A percentile compares a stretch with the other conserved stretches of the same genome.
phyloP scores from a whole-genome alignment of 1,140 invertebrate genomes.

The Cydia amplana region DNA sequence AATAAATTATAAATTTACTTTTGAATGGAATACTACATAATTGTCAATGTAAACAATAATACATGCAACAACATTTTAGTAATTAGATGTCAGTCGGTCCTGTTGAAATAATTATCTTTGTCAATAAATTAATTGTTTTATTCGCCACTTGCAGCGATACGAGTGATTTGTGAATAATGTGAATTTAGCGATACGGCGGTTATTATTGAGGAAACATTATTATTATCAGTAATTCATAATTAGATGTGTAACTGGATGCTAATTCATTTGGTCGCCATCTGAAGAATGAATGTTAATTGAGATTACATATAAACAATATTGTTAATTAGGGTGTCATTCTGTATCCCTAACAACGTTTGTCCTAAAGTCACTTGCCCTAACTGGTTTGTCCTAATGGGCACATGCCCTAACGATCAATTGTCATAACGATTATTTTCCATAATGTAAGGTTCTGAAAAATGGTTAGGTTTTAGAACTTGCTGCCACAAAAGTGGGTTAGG shows the following conservation, averaged over 20 bases:
- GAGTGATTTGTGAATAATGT: not conserved
- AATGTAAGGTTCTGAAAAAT: no score
- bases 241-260: not conserved
- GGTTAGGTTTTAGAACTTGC: no score
- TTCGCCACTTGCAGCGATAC: not conserved
- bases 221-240: not conserved
- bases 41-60: not conserved
- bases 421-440: no score
- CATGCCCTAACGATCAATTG: no score
- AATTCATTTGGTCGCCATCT: not conserved
- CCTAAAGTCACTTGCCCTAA: no score
- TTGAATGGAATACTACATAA: no score
- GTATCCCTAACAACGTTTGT: no score
- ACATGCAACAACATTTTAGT: not conserved
- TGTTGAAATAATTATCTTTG: not conserved
- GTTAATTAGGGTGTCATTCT: no score
- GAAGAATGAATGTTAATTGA: not conserved
- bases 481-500: no score
- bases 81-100: not conserved
- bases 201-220: not conserved
- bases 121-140: not conserved
- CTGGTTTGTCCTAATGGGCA: no score
- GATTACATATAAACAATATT: not conserved
- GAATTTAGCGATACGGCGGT: not conserved
- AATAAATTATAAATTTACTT: no score